Conservation (phyloP, 2,888 invertebrate species). For the Mycogona germanica region DNA sequence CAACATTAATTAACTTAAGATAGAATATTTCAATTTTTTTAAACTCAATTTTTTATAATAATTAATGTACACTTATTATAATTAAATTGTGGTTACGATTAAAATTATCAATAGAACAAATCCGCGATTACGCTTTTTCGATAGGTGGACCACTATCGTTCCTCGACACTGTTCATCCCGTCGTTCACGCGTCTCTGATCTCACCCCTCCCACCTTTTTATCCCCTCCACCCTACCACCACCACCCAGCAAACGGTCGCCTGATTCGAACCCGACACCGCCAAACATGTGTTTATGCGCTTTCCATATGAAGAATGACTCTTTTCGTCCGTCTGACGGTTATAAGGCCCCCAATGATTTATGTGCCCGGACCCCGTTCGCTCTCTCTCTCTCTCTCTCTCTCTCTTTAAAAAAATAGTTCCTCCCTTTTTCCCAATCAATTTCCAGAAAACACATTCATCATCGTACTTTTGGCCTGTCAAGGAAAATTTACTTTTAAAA, state of each 20-base stretch:
- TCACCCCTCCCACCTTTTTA: background rate
- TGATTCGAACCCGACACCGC: too few relatives aligned
- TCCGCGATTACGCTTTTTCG: too few relatives aligned
- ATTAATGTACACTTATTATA: too few relatives aligned
- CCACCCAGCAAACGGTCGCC: too few relatives aligned
- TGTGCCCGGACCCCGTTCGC: conserved; percentile 11
- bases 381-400: background rate
- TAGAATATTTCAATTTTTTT: too few relatives aligned
- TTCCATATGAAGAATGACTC: conserved; percentile 20
- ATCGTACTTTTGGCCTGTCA: conserved; percentile 22
- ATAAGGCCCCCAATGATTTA: conserved; percentile 22
- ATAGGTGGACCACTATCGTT: too few relatives aligned
- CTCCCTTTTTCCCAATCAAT: conserved; percentile 21
- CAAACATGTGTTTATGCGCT: conserved; percentile 20
- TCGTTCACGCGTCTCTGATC: background rate
- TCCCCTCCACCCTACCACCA: background rate
- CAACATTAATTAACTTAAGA: too few relatives aligned
- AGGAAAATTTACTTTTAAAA: conserved; percentile 23
- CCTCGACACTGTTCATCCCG: too few relatives aligned
- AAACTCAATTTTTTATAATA: too few relatives aligned
- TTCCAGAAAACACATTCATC: conserved; percentile 24
- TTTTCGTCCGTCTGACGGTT: conserved; percentile 18
- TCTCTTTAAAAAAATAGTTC: conserved; percentile 1
- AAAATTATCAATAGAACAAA: too few relatives aligned
- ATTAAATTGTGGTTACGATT: too few relatives aligned